phyloP scores from a whole-genome alignment of 2,888 invertebrate genomes.

The Drosophila rellima region DNA sequence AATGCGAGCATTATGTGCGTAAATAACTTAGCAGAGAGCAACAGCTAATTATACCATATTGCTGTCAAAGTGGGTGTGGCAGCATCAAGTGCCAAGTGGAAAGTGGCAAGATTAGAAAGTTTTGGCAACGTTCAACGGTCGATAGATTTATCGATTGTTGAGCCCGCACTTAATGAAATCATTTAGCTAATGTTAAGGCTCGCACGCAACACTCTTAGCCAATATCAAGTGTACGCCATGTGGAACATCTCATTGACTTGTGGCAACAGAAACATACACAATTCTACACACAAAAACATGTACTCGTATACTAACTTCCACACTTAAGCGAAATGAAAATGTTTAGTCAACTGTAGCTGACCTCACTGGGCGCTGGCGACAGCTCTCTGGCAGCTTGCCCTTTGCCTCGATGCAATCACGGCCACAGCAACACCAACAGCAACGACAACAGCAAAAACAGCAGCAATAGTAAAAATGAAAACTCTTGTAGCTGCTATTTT shows the following conservation, averaged over 20 bases:
- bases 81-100: constrained; percentile 16
- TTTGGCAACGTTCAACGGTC: constrained; percentile 15
- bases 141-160: constrained; percentile 59
- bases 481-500: constrained; percentile 66
- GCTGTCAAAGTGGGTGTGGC: constrained; percentile 17
- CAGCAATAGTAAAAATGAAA: constrained; percentile 33
- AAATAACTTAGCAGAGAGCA: constrained; percentile 15
- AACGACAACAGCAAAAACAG: constrained; percentile 23
- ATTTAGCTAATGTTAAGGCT: constrained; percentile 56
- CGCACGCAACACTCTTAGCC: constrained; percentile 48
- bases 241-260: constrained; percentile 77
- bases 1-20: constrained; percentile 41
- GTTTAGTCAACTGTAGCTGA: constrained; percentile 80
- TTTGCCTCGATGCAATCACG: constrained; percentile 18
- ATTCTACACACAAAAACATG: constrained; percentile 3
- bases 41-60: constrained; percentile 50
- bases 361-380: constrained; percentile 54
- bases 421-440: constrained; percentile 17
- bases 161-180: constrained; percentile 70
- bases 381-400: constrained; percentile 14
- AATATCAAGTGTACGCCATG: constrained; percentile 72
- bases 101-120: constrained; percentile 46
- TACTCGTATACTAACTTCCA: constrained; percentile 10
- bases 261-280: constrained; percentile 24
- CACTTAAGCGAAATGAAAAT: constrained; percentile 71